These are phyloP conservation scores for Gila orcuttii DNA, from an alignment of 2,113 vertebrate species.

Conservation along the genomic window DNA sequence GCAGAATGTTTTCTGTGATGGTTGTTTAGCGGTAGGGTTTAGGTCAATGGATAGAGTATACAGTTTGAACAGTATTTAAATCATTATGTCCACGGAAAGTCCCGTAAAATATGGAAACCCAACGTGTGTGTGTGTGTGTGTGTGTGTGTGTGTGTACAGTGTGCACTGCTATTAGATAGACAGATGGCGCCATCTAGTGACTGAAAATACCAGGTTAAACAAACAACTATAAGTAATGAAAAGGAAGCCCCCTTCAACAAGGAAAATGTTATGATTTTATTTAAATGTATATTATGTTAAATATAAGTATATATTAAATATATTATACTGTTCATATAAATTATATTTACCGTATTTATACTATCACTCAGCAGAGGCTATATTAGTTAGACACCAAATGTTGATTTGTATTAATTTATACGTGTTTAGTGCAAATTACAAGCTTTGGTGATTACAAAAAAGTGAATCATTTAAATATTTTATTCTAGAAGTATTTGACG, in stretches of 20 bases:
- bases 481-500: background rate
- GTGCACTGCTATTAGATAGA: slow-evolving; percentile 10
- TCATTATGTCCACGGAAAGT: too few species aligned
- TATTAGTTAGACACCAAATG: background rate
- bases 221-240: background rate
- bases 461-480: too few species aligned
- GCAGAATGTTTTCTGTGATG: too few species aligned
- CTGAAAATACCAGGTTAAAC: background rate
- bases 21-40: too few species aligned
- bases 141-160: background rate
- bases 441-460: background rate
- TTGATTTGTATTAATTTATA: background rate
- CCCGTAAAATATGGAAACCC: too few species aligned
- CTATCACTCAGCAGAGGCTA: background rate
- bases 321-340: background rate
- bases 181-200: slow-evolving; percentile 42
- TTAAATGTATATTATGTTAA: background rate
- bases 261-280: background rate
- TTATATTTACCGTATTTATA: background rate
- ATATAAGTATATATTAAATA: background rate
- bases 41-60: too few species aligned
- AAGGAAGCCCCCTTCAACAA: background rate
- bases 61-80: too few species aligned
- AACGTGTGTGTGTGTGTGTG: background rate
- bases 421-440: background rate